phyloP scores from a whole-genome alignment of 1,140 invertebrate genomes.

The Sitodiplosis mosellana region DNA sequence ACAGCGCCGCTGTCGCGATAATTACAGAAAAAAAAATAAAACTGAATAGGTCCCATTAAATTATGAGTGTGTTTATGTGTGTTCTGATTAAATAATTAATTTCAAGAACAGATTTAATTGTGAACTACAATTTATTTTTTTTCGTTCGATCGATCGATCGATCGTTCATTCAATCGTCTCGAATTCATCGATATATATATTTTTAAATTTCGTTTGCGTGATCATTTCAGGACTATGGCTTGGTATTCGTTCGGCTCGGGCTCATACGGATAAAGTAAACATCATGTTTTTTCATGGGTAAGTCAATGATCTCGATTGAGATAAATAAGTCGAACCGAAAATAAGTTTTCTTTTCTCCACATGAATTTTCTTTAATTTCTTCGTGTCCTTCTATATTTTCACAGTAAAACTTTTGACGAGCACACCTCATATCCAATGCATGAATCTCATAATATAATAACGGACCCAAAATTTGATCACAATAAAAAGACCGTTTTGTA shows the following conservation, averaged over 20 bases:
- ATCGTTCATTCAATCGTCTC: no score
- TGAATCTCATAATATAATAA: slow-evolving; percentile 13
- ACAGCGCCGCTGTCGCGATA: no score
- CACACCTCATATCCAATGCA: slow-evolving; percentile 11
- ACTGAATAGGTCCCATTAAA: no score
- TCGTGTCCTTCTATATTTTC: background rate
- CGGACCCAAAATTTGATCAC: slow-evolving; percentile 29
- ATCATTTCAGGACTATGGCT: slow-evolving; percentile 3
- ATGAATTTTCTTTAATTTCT: background rate
- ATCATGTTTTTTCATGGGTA: slow-evolving; percentile 5
- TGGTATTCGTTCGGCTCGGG: background rate
- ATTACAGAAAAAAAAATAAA: no score
- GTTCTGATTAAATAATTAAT: no score
- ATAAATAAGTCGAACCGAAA: background rate
- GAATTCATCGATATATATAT: no score
- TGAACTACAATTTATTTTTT: no score
- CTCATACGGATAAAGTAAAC: background rate
- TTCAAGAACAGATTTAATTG: no score
- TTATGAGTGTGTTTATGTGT: no score
- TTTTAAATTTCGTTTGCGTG: background rate
- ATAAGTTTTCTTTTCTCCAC: background rate
- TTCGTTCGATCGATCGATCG: no score
- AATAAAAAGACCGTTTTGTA: slow-evolving; percentile 32
- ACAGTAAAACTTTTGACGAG: slow-evolving; percentile 1
- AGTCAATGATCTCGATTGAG: background rate